Evolutionary conservation across 1,140 invertebrate genomes (phyloP), one percentile per base, ranked within the genome.

Genomic region (Aphis gossypii): DNA sequence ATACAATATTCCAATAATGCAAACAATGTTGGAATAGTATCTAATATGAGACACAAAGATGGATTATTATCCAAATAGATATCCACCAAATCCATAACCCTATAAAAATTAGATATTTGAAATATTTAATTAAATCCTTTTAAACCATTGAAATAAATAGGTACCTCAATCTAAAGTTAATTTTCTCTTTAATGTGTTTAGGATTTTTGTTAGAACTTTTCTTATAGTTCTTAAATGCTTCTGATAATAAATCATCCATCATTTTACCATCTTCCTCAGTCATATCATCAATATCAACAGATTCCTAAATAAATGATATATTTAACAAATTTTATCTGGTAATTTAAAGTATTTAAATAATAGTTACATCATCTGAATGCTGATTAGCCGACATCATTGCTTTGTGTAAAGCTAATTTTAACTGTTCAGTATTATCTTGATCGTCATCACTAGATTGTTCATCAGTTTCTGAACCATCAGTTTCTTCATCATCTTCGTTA

Each of bases 201-300:
- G 82, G 48, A 25, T 86, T 93, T 46, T 93, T 93, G 25, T 38
- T 86, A 41, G 92, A 86, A 84, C 96, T 96, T 94, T 97, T 96
- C 94, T 96, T 96, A 93, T 97, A 96, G 92, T 96, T 96, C 94
- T 96, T 97, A 94, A 98, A 98, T 3, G 97, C 97, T 83, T 96
- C 96, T 2, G 96, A 96, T 46, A 98, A 95, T 4, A 97, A 97
- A 94, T 96, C 95, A 94, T 98, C 96, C 8, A 98, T 95, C 94
- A 96, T 96, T 94, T 97, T 96, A 11, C 97, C 97, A 95, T 98
- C 97, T 94, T 96, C 97, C 94, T 98, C 97, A 94, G 96, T 96
- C 83, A 98, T 97, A 94, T 97, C 96, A 94, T 98, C 97, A 35
- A 97, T 96, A 94, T 98, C 97, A 20, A 98, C 95, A 94, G 97